Percentiles rank a stretch among this genome's conserved stretches.
These are phyloP conservation scores for Tetranychus truncatus DNA, from an alignment of 2,888 invertebrate genomes.

Conservation along the genomic window DNA sequence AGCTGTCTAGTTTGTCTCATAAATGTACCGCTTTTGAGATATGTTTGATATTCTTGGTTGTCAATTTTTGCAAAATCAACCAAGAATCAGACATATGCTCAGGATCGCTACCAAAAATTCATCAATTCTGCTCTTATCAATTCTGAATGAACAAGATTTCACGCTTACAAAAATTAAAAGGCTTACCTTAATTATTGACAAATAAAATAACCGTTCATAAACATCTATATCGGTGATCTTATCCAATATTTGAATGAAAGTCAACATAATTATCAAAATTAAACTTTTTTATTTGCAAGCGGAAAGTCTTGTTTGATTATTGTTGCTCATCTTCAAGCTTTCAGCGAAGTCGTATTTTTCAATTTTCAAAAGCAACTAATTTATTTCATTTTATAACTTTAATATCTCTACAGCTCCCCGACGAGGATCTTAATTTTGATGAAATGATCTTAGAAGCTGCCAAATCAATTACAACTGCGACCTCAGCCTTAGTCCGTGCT, in stretches of 20 bases:
- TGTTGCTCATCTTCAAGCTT: too few species aligned
- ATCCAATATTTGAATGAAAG: too few species aligned
- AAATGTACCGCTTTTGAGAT: constrained; percentile 49
- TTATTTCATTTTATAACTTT: background rate
- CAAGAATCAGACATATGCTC: constrained; percentile 97
- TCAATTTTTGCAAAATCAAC: constrained; percentile 50
- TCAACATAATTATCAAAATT: too few species aligned
- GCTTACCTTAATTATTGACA: too few species aligned
- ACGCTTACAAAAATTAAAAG: too few species aligned
- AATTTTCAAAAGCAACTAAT: background rate
- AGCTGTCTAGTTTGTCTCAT: constrained; percentile 17
- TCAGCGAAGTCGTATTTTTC: too few species aligned
- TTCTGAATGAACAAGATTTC: too few species aligned
- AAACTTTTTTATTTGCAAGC: too few species aligned
- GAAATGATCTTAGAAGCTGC: constrained; percentile 97
- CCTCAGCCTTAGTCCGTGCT: constrained; percentile 78
- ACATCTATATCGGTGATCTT: too few species aligned
- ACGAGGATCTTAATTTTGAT: constrained; percentile 89
- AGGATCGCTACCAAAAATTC: background rate
- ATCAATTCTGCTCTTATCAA: background rate
- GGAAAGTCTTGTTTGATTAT: too few species aligned
- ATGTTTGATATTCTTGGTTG: constrained; percentile 99
- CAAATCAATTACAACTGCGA: constrained; percentile 88
- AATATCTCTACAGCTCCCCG: constrained; percentile 42
- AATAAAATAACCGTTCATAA: too few species aligned